Percentiles rank a stretch among this genome's conserved stretches.
Evolutionary conservation across 1,140 invertebrate species (phyloP).

Genomic region (Hyphantria cunea): DNA sequence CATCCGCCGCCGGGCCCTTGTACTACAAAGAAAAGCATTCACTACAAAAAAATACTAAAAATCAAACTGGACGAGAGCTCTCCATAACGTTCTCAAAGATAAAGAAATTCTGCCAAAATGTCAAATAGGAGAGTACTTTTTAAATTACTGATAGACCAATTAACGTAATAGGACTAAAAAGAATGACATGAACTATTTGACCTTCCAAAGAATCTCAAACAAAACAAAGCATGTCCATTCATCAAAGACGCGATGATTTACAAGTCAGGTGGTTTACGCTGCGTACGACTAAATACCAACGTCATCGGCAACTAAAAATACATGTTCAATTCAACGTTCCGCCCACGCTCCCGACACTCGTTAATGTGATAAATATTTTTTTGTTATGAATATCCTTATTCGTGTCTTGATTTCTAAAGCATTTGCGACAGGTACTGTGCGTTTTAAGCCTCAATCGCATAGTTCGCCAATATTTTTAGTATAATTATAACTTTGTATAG

Average conservation of each 20-base stretch:
- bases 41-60: no score
- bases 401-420: no score
- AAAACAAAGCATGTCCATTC: slow-evolving; percentile 15
- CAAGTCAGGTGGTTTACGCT: slow-evolving; percentile 27
- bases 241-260: slow-evolving; percentile 30
- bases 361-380: slow-evolving; percentile 22
- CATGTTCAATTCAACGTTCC: slow-evolving; percentile 22
- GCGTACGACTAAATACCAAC: slow-evolving; percentile 28
- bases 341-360: slow-evolving; percentile 15
- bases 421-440: no score
- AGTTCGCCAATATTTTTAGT: no score
- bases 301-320: slow-evolving; percentile 29
- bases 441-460: no score
- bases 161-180: neutral
- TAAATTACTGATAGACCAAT: neutral
- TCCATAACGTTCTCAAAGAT: no score
- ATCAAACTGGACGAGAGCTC: no score
- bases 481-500: no score
- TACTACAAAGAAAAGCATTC: slow-evolving; percentile 72
- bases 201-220: slow-evolving; percentile 9
- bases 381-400: neutral
- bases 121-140: no score
- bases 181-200: slow-evolving; percentile 14
- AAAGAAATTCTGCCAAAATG: no score
- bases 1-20: slow-evolving; percentile 85